These are phyloP conservation scores for Nomia melanderi DNA, from an alignment of 1,140 invertebrate species.

Conservation along the genomic window DNA sequence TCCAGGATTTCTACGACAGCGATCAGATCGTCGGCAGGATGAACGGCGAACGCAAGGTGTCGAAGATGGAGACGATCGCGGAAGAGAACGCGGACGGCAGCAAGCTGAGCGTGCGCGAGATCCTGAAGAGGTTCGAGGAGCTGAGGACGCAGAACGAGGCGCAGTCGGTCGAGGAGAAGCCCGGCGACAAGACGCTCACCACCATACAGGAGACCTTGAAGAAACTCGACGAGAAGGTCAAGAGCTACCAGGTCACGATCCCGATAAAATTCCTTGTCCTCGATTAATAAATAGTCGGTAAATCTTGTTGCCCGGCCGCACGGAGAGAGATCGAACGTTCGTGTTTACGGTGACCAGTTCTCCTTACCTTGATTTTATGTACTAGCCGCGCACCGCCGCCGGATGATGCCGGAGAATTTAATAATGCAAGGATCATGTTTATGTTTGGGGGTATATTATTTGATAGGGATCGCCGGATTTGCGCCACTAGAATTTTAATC, in stretches of 20 bases:
- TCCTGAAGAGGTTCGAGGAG: conserved; percentile 89
- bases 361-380: neutral
- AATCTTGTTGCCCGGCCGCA: neutral
- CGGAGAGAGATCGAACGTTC: neutral
- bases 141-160: conserved; percentile 78
- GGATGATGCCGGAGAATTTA: too few relatives aligned
- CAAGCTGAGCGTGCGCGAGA: conserved; percentile 90
- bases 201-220: conserved; percentile 80
- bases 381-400: too few relatives aligned
- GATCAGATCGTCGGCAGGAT: conserved; percentile 65
- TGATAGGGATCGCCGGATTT: too few relatives aligned
- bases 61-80: conserved; percentile 88
- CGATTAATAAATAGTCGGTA: conserved; percentile 28
- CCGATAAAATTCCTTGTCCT: conserved; percentile 42
- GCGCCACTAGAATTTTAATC: too few relatives aligned
- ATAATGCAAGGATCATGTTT: too few relatives aligned
- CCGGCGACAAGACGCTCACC: conserved; percentile 76
- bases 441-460: too few relatives aligned
- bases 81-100: conserved; percentile 86
- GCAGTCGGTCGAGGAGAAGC: conserved; percentile 74
- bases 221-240: conserved; percentile 80
- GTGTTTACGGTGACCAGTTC: neutral
- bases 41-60: conserved; percentile 71
- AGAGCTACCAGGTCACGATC: conserved; percentile 76
- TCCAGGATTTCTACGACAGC: conserved; percentile 75